A percentile compares a stretch with the other conserved stretches of the same genome.
phyloP scores from a whole-genome alignment of 2,888 invertebrate genomes.

The Choristoneura rosaceana region DNA sequence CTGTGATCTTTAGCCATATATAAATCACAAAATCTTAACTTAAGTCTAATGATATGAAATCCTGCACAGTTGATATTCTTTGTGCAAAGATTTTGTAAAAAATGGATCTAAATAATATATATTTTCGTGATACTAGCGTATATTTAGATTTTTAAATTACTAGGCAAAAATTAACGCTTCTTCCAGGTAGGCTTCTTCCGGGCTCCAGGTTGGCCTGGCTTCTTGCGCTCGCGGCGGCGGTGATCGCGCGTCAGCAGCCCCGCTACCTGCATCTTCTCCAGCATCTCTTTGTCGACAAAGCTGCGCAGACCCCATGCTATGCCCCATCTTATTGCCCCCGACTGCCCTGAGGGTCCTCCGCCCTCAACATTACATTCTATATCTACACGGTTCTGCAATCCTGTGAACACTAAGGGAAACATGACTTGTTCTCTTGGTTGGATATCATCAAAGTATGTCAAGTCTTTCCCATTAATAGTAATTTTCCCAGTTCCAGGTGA shows the following conservation, averaged over 20 bases:
- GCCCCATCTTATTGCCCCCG: constrained; percentile 96
- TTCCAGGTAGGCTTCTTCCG: constrained; percentile 97
- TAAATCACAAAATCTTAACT: too few relatives aligned
- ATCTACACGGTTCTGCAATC: constrained; percentile 92
- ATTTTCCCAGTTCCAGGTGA: constrained; percentile 94
- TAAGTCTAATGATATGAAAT: too few relatives aligned
- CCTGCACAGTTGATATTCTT: too few relatives aligned
- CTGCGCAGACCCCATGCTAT: constrained; percentile 93
- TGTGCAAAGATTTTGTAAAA: too few relatives aligned
- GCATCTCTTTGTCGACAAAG: constrained; percentile 91
- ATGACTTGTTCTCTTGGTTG: constrained; percentile 93
- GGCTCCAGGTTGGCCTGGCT: constrained; percentile 96
- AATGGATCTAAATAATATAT: background rate
- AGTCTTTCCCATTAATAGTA: constrained; percentile 91
- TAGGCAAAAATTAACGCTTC: constrained; percentile 87
- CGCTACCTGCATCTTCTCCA: constrained; percentile 95
- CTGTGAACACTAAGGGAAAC: constrained; percentile 93
- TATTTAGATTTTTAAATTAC: constrained; percentile 1
- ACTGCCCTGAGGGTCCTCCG: constrained; percentile 92
- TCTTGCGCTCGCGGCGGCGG: constrained; percentile 93
- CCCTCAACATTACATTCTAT: constrained; percentile 90
- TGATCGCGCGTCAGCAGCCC: constrained; percentile 94
- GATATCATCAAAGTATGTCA: constrained; percentile 90
- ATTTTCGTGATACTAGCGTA: constrained; percentile 11
- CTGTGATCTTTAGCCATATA: too few relatives aligned